Evolutionary conservation across 1,140 invertebrate species (phyloP), one percentile per base, ranked within the genome.

Genomic region (Drosophila malerkotliana): DNA sequence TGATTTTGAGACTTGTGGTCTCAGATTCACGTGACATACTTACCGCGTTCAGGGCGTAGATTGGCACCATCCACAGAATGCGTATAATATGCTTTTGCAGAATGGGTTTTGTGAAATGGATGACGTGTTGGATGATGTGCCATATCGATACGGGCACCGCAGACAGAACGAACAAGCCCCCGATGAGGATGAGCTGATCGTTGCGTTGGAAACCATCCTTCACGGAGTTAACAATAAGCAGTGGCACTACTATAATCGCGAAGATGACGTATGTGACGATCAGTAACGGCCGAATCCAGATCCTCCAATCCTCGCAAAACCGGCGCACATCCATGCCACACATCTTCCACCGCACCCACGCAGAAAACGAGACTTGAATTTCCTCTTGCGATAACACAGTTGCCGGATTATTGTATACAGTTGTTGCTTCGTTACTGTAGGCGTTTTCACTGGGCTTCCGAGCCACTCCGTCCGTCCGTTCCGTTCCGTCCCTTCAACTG

Each of bases 1-100:
- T n/a, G 34, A 37, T 37, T 32, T 32, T 32, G 8, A 32, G 32
- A 32, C 28, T 59, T 72, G 45, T 30, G 24, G 62, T 51, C 58
- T 72, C 49, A 30, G n/a, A 55, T 75, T 64, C 44, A 28, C 14
- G 37, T 83, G 75, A 62, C 74, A 64, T 60, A 90, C 96, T 96
- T 94, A 97, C 96, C 72, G 98, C 97, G 95, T 98, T 98, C 9
- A 98, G 91, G 34, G 97, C 97, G 94, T 99, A 99, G 82, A 99
- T 98, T 73, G 98, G 98, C 52, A 99, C 98, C 98, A 99, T 99
- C 98, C 98, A 99, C 78, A 99, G 91, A 92, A 99, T 98, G 91
- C 98, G 97, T 92, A 98, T 98, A 60, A 99, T 98, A 92, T 98
- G 96, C 93, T 98, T 98, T 63, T 99, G 98, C 67, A 99, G 92